Percentiles rank a stretch among this genome's conserved stretches.
Evolutionary conservation across 2,888 invertebrate genomes (phyloP).

Genomic region (Mesorhabditis spiculigera): DNA sequence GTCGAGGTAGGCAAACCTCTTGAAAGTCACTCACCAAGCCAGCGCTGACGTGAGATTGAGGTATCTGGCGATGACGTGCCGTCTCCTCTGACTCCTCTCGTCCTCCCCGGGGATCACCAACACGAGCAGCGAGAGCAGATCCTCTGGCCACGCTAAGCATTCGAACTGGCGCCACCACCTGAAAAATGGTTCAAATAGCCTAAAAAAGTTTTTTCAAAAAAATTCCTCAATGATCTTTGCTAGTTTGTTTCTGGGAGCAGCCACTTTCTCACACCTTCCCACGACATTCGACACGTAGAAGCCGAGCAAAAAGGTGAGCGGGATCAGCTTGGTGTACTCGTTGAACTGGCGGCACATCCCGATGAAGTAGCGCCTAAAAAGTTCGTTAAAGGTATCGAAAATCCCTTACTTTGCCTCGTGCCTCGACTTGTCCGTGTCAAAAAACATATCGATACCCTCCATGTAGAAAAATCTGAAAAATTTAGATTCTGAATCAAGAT

Average conservation of each 20-base stretch:
- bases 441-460: slow-evolving; percentile 25
- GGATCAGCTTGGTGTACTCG: slow-evolving; percentile 41
- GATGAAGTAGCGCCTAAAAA: slow-evolving; percentile 31
- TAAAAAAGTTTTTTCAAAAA: not conserved
- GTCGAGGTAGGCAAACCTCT: too few species aligned
- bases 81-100: slow-evolving; percentile 26
- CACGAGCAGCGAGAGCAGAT: slow-evolving; percentile 35
- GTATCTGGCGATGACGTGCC: slow-evolving; percentile 44
- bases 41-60: slow-evolving; percentile 39
- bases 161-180: slow-evolving; percentile 47
- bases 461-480: slow-evolving; percentile 27
- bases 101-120: slow-evolving; percentile 31
- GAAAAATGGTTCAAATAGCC: slow-evolving; percentile 7
- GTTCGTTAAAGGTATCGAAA: not conserved
- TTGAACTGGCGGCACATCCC: slow-evolving; percentile 39
- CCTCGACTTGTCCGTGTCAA: slow-evolving; percentile 26
- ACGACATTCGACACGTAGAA: slow-evolving; percentile 48
- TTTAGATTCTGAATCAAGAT: too few species aligned
- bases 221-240: not conserved
- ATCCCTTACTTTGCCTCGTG: slow-evolving; percentile 13
- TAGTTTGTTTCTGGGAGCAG: not conserved
- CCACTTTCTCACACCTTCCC: slow-evolving; percentile 9
- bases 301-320: slow-evolving; percentile 47
- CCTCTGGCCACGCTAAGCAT: slow-evolving; percentile 40
- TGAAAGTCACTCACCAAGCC: slow-evolving; percentile 23